These are phyloP conservation scores for Pyxicephalus adspersus DNA, from an alignment of 2,113 vertebrate genomes.

Conservation along the genomic window DNA sequence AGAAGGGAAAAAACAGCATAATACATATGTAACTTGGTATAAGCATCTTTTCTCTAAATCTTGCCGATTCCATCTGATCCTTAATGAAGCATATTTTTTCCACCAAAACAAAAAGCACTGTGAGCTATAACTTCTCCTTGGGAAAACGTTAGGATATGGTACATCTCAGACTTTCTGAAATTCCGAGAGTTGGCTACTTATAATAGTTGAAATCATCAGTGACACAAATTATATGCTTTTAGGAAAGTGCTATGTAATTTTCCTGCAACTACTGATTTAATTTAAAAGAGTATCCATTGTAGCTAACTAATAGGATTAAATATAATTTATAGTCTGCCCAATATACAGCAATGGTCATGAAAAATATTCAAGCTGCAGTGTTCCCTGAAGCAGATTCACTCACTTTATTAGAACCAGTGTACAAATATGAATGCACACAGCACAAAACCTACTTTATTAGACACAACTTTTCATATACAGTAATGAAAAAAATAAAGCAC, in stretches of 20 bases:
- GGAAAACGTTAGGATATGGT: background rate
- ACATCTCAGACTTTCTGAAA: background rate
- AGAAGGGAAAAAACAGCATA: too few species aligned
- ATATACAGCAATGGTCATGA: conserved; percentile 7
- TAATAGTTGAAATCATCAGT: conserved; percentile 5
- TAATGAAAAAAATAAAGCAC: too few species aligned
- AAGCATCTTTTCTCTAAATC: background rate
- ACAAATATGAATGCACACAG: background rate
- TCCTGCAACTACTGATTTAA: background rate
- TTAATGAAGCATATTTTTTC: background rate
- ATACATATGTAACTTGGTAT: background rate
- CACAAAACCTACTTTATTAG: background rate
- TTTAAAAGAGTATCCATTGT: conserved; percentile 2
- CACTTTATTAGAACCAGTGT: too few species aligned
- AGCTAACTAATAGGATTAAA: conserved; percentile 9
- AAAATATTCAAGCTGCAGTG: background rate
- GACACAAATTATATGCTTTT: conserved; percentile 45
- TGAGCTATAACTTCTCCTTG: background rate
- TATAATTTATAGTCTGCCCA: conserved; percentile 23
- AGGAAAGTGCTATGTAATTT: conserved; percentile 30
- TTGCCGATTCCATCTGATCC: background rate
- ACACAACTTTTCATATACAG: conserved; percentile 42
- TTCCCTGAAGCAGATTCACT: background rate
- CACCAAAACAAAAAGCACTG: background rate
- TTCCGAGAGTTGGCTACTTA: conserved; percentile 16